Percentiles rank a stretch among this genome's conserved stretches.
These are phyloP conservation scores for Colletes collaris DNA, from an alignment of 2,888 invertebrate genomes.

Conservation along the genomic window DNA sequence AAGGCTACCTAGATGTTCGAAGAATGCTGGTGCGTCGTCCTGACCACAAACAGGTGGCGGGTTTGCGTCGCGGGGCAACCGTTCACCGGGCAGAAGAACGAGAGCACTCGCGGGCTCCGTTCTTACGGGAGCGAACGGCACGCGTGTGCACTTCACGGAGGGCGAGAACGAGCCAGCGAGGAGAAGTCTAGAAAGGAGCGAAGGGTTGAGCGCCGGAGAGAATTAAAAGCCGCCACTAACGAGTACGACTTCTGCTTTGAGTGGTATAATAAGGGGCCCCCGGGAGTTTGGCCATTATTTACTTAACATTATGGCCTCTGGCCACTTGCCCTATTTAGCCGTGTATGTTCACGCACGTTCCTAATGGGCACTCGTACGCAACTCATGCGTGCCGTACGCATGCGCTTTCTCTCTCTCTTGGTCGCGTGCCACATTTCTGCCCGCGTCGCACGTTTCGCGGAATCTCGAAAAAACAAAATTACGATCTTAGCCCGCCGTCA, in stretches of 20 bases:
- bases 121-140: conserved; percentile 44
- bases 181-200: conserved; percentile 55
- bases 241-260: conserved; percentile 75
- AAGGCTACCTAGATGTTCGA: neutral
- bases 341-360: conserved; percentile 69
- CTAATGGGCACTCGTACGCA: conserved; percentile 75
- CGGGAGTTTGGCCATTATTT: conserved; percentile 77
- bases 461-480: conserved; percentile 2
- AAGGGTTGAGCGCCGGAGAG: conserved; percentile 56
- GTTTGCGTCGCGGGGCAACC: neutral
- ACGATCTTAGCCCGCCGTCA: no score
- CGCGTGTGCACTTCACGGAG: conserved; percentile 56
- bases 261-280: conserved; percentile 75
- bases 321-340: conserved; percentile 70
- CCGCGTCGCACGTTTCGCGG: conserved; percentile 34
- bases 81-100: conserved; percentile 8
- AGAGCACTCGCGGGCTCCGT: conserved; percentile 10
- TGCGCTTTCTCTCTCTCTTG: conserved; percentile 47
- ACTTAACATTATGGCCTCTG: conserved; percentile 74
- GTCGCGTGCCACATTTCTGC: conserved; percentile 62
- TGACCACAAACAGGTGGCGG: conserved; percentile 26
- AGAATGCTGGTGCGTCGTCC: neutral
- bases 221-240: conserved; percentile 73
- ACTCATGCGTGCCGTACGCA: conserved; percentile 64
- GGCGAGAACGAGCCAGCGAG: conserved; percentile 62